Conservation (phyloP, 2,113 vertebrate genomes). For the Vicugna pacos region DNA sequence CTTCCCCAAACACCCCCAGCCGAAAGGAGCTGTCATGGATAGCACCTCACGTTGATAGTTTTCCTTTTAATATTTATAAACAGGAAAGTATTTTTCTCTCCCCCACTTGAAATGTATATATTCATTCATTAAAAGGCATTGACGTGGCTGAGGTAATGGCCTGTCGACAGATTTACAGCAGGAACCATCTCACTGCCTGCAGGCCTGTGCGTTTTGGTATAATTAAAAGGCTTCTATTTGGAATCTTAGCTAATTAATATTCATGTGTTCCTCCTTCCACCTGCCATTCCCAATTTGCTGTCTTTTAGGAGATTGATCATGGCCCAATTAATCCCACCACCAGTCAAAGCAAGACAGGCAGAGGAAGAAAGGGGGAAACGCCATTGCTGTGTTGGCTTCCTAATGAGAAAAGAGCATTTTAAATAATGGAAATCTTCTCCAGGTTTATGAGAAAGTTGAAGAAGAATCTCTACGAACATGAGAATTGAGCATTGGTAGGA, state of each 20-base stretch:
- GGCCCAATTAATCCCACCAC: constrained; percentile 79
- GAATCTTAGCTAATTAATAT: constrained; percentile 87
- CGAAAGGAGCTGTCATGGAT: constrained; percentile 45
- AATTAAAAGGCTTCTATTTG: constrained; percentile 88
- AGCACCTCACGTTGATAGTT: constrained; percentile 6
- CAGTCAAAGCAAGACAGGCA: constrained; percentile 59
- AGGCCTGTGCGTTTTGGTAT: constrained; percentile 79
- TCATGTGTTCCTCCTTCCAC: constrained; percentile 83
- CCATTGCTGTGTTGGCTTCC: constrained; percentile 24
- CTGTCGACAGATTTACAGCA: constrained; percentile 83
- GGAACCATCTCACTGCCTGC: constrained; percentile 84
- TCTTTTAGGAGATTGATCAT: constrained; percentile 83
- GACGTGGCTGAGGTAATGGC: constrained; percentile 79
- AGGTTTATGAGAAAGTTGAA: neutral
- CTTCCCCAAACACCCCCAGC: constrained; percentile 23
- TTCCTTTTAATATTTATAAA: constrained; percentile 82
- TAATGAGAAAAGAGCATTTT: constrained; percentile 50
- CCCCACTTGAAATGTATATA: constrained; percentile 74
- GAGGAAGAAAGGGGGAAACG: neutral
- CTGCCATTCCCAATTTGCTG: constrained; percentile 82
- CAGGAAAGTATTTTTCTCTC: constrained; percentile 58
- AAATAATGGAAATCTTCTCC: neutral
- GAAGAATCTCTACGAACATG: neutral
- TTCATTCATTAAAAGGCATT: constrained; percentile 80
- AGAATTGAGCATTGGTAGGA: neutral